Evolutionary conservation across 2,888 invertebrate species (phyloP).

Genomic region (Philereme transversata): DNA sequence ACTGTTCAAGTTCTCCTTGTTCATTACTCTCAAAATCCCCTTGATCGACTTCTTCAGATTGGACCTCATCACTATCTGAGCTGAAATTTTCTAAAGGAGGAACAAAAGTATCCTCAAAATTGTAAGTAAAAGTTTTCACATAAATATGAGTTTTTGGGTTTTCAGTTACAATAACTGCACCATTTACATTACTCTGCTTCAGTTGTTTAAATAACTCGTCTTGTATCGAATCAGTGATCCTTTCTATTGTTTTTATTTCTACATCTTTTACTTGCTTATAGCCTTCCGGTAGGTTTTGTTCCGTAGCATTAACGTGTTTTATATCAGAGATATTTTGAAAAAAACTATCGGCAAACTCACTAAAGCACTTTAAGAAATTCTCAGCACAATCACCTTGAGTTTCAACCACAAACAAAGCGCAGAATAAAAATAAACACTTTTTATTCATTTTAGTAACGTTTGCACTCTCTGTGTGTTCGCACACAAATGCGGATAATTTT

Average conservation of each 20-base stretch:
- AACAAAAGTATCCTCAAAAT: conserved; percentile 35
- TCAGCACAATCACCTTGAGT: conserved; percentile 58
- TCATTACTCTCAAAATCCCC: neutral
- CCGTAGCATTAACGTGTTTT: conserved; percentile 38
- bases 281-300: conserved; percentile 39
- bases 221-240: conserved; percentile 54
- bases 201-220: conserved; percentile 45
- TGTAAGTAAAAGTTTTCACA: conserved; percentile 55
- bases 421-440: conserved; percentile 44
- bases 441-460: conserved; percentile 57
- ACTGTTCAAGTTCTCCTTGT: neutral
- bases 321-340: conserved; percentile 40
- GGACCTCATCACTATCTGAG: conserved; percentile 2
- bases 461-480: conserved; percentile 49
- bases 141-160: conserved; percentile 57
- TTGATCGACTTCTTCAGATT: neutral
- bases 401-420: conserved; percentile 43
- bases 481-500: conserved; percentile 61
- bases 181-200: conserved; percentile 29
- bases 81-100: conserved; percentile 19
- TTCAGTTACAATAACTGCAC: conserved; percentile 40
- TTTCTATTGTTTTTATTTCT: conserved; percentile 43
- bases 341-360: conserved; percentile 48
- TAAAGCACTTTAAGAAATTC: conserved; percentile 53
- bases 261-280: conserved; percentile 45